Evolutionary conservation across 1,140 invertebrate species (phyloP).

Genomic region (Drosophila pallidifrons): DNA sequence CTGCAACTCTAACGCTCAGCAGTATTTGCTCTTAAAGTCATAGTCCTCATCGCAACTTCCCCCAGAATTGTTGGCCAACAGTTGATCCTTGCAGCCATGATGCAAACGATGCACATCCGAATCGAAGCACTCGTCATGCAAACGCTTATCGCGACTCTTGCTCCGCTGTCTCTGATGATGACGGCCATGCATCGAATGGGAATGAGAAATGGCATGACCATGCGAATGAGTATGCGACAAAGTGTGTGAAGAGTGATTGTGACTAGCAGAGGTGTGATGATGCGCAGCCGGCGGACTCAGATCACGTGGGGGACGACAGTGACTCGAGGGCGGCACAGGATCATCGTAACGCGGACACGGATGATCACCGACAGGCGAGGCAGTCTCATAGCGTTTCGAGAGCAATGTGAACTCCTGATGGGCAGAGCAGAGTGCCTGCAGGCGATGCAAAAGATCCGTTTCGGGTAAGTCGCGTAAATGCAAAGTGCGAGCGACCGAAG

Average conservation of each 20-base stretch:
- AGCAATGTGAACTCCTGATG: constrained; percentile 88
- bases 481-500: constrained; percentile 88
- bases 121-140: constrained; percentile 79
- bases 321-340: constrained; percentile 69
- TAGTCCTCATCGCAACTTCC: constrained; percentile 68
- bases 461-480: constrained; percentile 81
- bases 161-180: constrained; percentile 67
- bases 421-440: constrained; percentile 85
- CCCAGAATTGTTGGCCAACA: constrained; percentile 56
- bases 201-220: constrained; percentile 33
- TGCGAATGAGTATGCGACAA: background rate
- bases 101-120: constrained; percentile 77
- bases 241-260: constrained; percentile 20
- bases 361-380: constrained; percentile 80
- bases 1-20: constrained; percentile 22
- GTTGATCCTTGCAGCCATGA: constrained; percentile 73
- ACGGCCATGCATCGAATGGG: constrained; percentile 40
- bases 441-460: constrained; percentile 78
- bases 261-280: constrained; percentile 27
- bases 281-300: constrained; percentile 47
- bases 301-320: constrained; percentile 76
- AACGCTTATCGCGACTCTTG: constrained; percentile 72
- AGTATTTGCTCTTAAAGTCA: constrained; percentile 74
- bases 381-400: constrained; percentile 86
- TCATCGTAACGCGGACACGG: constrained; percentile 81